Evolutionary conservation across 53 echinoderm and acorn worm species (phyloP), one percentile per base, ranked within the genome.

Genomic region (Luidia sarsii): DNA sequence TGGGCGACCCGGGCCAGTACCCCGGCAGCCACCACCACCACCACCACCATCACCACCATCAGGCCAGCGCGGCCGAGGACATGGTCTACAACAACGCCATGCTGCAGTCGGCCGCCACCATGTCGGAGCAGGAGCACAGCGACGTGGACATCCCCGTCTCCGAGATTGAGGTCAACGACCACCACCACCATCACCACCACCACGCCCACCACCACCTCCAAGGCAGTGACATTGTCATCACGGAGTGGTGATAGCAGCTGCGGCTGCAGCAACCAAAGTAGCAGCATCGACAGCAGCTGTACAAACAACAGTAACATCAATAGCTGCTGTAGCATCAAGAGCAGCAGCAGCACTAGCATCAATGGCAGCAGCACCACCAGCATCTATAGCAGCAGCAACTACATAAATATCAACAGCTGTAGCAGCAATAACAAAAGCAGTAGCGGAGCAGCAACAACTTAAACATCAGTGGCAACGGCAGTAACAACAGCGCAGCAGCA

Each of bases 71-170:
- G 2, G 56, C 55, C 8, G 88, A 88, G 39, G 86, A 86, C 69
- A 88, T 88, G 50, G 88, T 88, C 25, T 88, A 86, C 54, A 82
- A 86, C 64, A 86, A 91, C 70, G 91, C 93, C 19, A 80, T 96
- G 62, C 66, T 96, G 39, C 93, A 86, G 50, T 88, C 97, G n/a
- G 92, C 72, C 20, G 72, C 72, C 24, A 37, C 35, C 56, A 72
- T 72, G 72, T 54, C 56, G 23, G 72, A 72, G 25, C 72, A 82
- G 23, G 83, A 54, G 15, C 74, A 72, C 25, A 82, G 72, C n/a
- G 83, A 83, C 39, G 60, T 57, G 36, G 83, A 83, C 30, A 83
- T 83, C n/a, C 83, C 69, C 33, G 70, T 70, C 4, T 70, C 83
- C 7, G 70, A 70, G 60, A 83, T 83, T 14, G 84, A 83, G 22